Conservation (phyloP, 2,888 invertebrate genomes). For the Agriopis leucophaearia region DNA sequence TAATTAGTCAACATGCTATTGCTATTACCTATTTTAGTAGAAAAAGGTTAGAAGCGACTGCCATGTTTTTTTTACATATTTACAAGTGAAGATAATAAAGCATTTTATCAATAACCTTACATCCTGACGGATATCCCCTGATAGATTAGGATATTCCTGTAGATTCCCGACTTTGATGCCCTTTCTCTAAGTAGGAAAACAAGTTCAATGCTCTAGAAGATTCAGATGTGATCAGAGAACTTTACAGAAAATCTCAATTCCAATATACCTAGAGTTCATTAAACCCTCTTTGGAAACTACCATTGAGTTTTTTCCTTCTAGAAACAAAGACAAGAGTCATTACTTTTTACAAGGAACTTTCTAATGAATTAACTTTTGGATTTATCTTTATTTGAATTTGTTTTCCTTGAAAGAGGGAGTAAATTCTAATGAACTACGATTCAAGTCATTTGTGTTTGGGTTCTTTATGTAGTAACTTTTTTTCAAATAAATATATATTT, state of each 20-base stretch:
- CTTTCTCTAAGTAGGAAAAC: background rate
- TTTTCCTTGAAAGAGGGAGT: background rate
- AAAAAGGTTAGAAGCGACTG: too few relatives aligned
- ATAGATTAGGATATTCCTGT: too few relatives aligned
- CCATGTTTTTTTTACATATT: too few relatives aligned
- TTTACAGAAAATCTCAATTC: background rate
- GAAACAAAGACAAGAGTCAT: background rate
- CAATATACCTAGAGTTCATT: slow-evolving; percentile 2
- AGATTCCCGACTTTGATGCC: background rate
- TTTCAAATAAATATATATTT: too few relatives aligned
- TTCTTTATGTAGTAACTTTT: too few relatives aligned
- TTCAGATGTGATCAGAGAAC: background rate
- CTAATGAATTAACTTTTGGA: slow-evolving; percentile 7
- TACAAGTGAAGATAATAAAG: too few relatives aligned
- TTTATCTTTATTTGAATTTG: slow-evolving; percentile 11
- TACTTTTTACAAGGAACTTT: background rate
- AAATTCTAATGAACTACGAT: background rate
- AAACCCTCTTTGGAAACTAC: slow-evolving; percentile 4
- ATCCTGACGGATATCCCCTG: background rate
- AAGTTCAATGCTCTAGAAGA: background rate
- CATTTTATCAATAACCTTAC: too few relatives aligned
- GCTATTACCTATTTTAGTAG: too few relatives aligned
- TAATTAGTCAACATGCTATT: too few relatives aligned
- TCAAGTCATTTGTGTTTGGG: too few relatives aligned
- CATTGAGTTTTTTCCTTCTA: background rate